Conservation (phyloP, 1,140 invertebrate species). For the Diprion similis region DNA sequence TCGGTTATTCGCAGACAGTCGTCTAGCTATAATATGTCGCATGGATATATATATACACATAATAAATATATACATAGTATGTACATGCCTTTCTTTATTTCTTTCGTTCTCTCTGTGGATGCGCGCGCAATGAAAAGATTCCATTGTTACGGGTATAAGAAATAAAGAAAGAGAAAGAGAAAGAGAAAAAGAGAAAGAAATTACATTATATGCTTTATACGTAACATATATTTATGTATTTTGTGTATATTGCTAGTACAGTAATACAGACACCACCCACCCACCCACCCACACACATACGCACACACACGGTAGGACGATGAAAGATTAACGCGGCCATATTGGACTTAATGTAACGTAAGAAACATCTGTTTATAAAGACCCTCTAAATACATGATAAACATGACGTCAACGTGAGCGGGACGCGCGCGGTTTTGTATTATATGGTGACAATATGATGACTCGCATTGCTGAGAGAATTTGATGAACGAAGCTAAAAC, state of each 20-base stretch:
- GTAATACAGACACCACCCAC: no score
- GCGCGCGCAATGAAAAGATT: neutral
- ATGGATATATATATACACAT: no score
- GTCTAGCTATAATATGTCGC: no score
- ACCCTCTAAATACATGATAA: constrained; percentile 5
- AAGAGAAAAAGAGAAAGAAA: neutral
- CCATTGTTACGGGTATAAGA: neutral
- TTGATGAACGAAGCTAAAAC: neutral
- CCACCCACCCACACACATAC: no score
- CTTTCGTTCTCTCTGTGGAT: neutral
- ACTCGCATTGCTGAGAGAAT: neutral
- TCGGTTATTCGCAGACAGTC: no score
- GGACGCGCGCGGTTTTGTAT: neutral
- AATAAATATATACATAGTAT: no score
- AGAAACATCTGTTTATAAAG: constrained; percentile 1
- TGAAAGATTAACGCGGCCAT: no score
- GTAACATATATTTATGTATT: no score
- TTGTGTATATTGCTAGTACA: no score
- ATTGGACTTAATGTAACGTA: neutral
- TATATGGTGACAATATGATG: neutral
- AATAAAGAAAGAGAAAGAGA: neutral
- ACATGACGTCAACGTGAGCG: neutral
- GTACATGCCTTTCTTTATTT: no score
- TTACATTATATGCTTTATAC: neutral
- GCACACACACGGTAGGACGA: no score